phyloP scores from a whole-genome alignment of 2,797 vertebrate genomes.

The Notoglanidium macrostoma region DNA sequence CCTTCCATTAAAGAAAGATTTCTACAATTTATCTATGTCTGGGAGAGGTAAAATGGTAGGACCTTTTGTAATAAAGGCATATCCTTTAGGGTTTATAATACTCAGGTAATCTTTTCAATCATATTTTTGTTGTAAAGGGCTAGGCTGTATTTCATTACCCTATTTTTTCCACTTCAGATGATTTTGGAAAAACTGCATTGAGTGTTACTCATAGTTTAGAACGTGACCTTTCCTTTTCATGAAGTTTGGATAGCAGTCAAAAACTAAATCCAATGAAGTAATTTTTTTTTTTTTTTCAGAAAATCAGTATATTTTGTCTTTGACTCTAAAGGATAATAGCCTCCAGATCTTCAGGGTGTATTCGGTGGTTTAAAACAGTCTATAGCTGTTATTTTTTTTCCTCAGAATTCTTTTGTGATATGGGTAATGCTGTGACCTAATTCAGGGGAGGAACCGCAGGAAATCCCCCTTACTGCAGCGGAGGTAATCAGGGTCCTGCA shows the following conservation, averaged over 20 bases:
- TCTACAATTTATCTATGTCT: slow-evolving; percentile 58
- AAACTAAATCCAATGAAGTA: slow-evolving; percentile 63
- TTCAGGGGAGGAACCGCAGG: slow-evolving; percentile 73
- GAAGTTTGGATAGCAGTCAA: slow-evolving; percentile 48
- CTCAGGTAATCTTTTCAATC: slow-evolving; percentile 23
- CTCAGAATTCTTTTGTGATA: slow-evolving; percentile 66
- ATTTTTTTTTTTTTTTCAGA: slow-evolving; percentile 47
- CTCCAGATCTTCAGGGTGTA: slow-evolving; percentile 68
- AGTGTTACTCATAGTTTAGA: slow-evolving; percentile 48
- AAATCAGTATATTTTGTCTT: slow-evolving; percentile 62
- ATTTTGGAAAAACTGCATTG: slow-evolving; percentile 39
- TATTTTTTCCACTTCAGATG: slow-evolving; percentile 26
- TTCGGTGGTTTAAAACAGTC: slow-evolving; percentile 62
- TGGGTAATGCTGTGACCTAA: slow-evolving; percentile 73
- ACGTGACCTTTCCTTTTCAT: slow-evolving; percentile 46
- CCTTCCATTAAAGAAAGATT: slow-evolving; percentile 49
- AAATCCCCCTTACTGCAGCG: slow-evolving; percentile 72
- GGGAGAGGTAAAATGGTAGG: slow-evolving; percentile 16
- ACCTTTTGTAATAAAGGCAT: slow-evolving; percentile 30
- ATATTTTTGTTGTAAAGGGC: slow-evolving; percentile 45
- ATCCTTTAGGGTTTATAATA: slow-evolving; percentile 20
- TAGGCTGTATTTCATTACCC: slow-evolving; percentile 41
- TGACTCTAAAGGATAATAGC: slow-evolving; percentile 66
- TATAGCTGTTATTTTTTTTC: slow-evolving; percentile 65
- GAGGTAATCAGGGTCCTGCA: slow-evolving; percentile 64